These are phyloP conservation scores for Pseudoatta argentina DNA, from an alignment of 1,140 invertebrate species.

Conservation along the genomic window DNA sequence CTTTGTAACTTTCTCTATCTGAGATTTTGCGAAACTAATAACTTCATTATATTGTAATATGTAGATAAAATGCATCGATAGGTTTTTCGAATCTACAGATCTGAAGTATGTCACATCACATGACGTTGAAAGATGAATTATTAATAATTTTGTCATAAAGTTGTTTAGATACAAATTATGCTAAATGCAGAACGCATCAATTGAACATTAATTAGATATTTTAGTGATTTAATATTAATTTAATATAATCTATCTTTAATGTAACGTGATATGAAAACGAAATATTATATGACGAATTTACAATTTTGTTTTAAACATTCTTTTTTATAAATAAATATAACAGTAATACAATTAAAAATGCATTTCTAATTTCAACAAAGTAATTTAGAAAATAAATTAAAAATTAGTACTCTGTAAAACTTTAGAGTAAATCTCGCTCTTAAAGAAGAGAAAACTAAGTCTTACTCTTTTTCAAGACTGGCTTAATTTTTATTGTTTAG, in stretches of 20 bases:
- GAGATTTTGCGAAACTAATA: neutral
- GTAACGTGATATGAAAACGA: neutral
- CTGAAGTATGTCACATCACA: slow-evolving; percentile 6
- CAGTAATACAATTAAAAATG: neutral
- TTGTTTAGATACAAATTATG: neutral
- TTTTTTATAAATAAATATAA: slow-evolving; percentile 6
- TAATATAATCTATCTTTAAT: neutral
- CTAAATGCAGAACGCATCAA: neutral
- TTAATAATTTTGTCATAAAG: neutral
- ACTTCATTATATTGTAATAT: neutral
- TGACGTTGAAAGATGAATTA: neutral
- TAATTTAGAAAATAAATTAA: slow-evolving; percentile 4
- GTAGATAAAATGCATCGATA: neutral
- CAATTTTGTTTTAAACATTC: slow-evolving; percentile 2
- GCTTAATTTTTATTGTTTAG: no score
- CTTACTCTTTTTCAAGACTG: no score
- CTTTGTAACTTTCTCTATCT: neutral
- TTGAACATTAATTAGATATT: slow-evolving; percentile 13
- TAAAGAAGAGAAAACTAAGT: no score
- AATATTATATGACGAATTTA: neutral
- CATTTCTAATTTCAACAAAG: neutral
- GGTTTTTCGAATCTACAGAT: neutral
- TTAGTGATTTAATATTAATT: neutral
- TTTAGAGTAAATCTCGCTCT: no score
- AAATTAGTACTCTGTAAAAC: neutral